phyloP scores from a whole-genome alignment of 2,888 invertebrate genomes.

The Trissolcus brochymenae region DNA sequence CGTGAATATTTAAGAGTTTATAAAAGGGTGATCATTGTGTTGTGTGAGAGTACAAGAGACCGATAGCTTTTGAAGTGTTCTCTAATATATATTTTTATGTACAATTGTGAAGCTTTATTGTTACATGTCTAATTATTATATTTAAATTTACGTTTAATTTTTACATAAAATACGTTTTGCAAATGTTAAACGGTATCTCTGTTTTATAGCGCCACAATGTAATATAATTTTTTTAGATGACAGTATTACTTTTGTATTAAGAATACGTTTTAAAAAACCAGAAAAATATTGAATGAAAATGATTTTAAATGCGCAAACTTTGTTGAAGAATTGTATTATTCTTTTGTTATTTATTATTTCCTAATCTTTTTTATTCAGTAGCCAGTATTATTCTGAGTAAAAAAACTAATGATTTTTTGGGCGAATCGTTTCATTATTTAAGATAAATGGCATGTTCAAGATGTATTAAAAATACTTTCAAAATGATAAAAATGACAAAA shows the following conservation, averaged over 20 bases:
- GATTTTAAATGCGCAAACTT: neutral
- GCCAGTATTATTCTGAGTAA: too few relatives aligned
- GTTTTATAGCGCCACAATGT: conserved; percentile 41
- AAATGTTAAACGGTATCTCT: conserved; percentile 16
- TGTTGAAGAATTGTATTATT: neutral
- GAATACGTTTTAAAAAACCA: conserved; percentile 24
- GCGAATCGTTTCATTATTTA: too few relatives aligned
- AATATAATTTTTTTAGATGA: conserved; percentile 47
- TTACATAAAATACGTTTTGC: conserved; percentile 8
- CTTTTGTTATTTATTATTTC: too few relatives aligned
- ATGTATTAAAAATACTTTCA: too few relatives aligned
- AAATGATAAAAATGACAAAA: too few relatives aligned
- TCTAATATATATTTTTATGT: conserved; percentile 52
- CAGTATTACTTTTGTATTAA: conserved; percentile 53
- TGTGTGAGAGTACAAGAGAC: conserved; percentile 23
- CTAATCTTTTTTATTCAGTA: too few relatives aligned
- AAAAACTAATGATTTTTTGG: too few relatives aligned
- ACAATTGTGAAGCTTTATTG: conserved; percentile 51
- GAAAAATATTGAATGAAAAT: neutral
- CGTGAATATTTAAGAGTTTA: conserved; percentile 55
- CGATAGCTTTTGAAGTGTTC: conserved; percentile 40
- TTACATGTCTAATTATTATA: conserved; percentile 33
- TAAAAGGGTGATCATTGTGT: conserved; percentile 42
- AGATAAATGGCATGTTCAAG: too few relatives aligned
- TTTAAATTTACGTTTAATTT: conserved; percentile 25